Conservation (phyloP, 2,797 vertebrate genomes). For the Phalloptychus januarius region DNA sequence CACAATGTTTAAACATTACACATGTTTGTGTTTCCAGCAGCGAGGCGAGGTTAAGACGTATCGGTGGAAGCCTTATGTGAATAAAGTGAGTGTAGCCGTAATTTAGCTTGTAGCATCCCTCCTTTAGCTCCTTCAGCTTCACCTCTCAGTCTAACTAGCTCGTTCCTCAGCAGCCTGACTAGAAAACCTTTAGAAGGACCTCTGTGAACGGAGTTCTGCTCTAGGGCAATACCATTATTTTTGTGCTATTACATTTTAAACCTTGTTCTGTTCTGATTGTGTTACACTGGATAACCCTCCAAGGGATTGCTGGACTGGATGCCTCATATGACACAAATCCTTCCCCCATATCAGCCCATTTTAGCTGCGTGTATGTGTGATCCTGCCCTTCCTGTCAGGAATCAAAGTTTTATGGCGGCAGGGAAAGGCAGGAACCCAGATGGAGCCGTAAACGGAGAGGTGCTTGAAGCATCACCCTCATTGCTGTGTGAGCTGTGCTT, state of each 20-base stretch:
- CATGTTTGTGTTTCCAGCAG: conserved; percentile 61
- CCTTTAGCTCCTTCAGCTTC: not conserved
- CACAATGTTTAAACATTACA: not conserved
- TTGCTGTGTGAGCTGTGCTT: not conserved
- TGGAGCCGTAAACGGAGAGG: not conserved
- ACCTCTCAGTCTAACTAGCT: not conserved
- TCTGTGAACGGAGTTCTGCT: not conserved
- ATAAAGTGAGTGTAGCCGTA: conserved; percentile 67
- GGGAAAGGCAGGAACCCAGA: not conserved
- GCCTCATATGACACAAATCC: not conserved
- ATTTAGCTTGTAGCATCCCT: not conserved
- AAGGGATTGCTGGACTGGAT: not conserved
- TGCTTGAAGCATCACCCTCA: not conserved
- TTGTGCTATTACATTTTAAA: not conserved
- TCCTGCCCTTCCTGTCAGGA: not conserved
- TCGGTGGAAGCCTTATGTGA: conserved; percentile 74
- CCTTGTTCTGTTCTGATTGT: not conserved
- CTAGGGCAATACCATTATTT: too few species aligned
- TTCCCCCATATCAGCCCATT: not conserved
- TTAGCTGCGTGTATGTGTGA: not conserved
- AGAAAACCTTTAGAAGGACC: not conserved
- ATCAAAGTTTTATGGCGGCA: not conserved
- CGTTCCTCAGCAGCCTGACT: not conserved
- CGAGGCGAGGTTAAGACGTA: conserved; percentile 49
- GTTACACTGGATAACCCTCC: not conserved